Evolutionary conservation across 2,797 vertebrate genomes (phyloP).

Genomic region (Hoplostethus atlanticus): DNA sequence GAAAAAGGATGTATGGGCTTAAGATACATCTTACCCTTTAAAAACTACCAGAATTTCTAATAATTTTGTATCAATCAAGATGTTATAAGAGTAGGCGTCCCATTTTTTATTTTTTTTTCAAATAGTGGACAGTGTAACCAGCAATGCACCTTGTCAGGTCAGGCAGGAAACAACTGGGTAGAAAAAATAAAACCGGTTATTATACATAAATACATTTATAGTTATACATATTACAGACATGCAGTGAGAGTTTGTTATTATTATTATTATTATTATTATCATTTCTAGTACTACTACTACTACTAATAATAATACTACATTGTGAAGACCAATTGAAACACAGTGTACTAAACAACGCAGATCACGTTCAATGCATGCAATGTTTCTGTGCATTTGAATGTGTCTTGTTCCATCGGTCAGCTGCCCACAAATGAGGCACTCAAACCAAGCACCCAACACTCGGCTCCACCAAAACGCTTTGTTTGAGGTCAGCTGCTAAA

Average conservation of each 20-base stretch:
- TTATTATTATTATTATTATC: no score
- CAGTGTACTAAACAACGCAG: neutral
- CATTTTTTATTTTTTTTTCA: no score
- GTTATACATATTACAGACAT: conserved; percentile 19
- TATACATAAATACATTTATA: conserved; percentile 22
- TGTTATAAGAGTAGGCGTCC: no score
- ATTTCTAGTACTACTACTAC: no score
- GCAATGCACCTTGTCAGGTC: conserved; percentile 12
- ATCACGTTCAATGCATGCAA: neutral
- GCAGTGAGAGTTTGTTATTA: neutral
- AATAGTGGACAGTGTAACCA: neutral
- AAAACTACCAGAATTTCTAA: no score
- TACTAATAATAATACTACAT: no score
- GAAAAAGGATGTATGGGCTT: no score
- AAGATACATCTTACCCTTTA: no score
- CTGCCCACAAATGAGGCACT: conserved; percentile 37
- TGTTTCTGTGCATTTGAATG: neutral
- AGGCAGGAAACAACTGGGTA: conserved; percentile 53
- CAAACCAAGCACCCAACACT: conserved; percentile 43
- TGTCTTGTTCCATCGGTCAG: neutral
- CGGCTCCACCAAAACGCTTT: conserved; percentile 46
- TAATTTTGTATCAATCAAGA: no score
- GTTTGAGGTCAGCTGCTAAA: conserved; percentile 70
- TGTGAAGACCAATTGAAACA: no score
- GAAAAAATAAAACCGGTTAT: conserved; percentile 39